Conservation (phyloP, 2,797 vertebrate genomes). For the Eidolon dupreanum region DNA sequence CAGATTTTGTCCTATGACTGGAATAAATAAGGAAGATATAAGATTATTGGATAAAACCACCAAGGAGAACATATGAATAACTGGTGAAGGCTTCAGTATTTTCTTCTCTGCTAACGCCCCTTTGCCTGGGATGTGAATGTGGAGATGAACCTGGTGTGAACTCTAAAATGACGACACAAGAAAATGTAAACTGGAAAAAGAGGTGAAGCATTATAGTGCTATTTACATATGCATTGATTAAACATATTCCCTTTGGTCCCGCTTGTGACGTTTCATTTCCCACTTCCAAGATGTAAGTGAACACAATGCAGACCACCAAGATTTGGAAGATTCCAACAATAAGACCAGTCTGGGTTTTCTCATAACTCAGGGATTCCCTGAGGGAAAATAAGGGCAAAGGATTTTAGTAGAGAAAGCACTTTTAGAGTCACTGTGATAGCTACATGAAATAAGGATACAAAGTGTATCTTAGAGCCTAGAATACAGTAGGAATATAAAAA, state of each 20-base stretch:
- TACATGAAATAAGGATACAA: neutral
- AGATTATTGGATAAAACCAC: neutral
- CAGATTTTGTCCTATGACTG: neutral
- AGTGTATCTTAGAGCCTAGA: neutral
- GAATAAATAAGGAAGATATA: neutral
- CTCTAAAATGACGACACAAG: neutral
- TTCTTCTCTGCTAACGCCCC: neutral
- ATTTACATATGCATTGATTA: neutral
- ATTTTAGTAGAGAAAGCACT: neutral
- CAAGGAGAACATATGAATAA: neutral
- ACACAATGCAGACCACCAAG: neutral
- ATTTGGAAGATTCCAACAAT: neutral
- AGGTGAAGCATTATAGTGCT: neutral
- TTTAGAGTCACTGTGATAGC: neutral
- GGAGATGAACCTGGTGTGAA: neutral
- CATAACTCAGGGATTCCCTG: neutral
- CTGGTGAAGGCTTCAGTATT: neutral
- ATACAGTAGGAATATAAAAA: neutral
- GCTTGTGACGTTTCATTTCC: neutral
- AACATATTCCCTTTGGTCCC: neutral
- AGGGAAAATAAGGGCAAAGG: neutral
- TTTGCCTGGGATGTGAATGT: neutral
- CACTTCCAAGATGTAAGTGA: neutral
- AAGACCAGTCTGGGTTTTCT: neutral
- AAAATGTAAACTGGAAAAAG: neutral